Conservation (phyloP, 2,113 vertebrate species). For the Equus przewalskii region DNA sequence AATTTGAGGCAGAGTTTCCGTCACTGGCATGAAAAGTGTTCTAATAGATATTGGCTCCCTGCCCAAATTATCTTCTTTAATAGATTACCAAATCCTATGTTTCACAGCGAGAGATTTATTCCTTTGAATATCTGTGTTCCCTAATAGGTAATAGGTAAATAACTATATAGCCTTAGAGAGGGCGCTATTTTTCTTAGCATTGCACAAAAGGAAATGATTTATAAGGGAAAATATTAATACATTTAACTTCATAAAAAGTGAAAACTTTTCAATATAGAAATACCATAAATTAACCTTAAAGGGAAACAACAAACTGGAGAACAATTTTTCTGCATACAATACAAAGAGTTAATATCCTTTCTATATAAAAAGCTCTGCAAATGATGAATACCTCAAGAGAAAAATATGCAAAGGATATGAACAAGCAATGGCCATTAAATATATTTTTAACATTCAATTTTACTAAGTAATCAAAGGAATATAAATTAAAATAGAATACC, state of each 20-base stretch:
- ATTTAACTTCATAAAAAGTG: background rate
- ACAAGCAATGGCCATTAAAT: background rate
- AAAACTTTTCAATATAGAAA: background rate
- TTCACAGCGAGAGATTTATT: background rate
- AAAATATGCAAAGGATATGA: constrained; percentile 17
- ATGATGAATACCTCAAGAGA: background rate
- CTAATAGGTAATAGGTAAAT: background rate
- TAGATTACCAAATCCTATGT: background rate
- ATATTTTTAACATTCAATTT: background rate
- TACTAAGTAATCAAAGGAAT: background rate
- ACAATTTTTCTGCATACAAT: background rate
- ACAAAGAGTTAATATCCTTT: background rate
- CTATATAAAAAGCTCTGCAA: constrained; percentile 14
- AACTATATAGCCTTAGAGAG: background rate
- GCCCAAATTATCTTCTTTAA: constrained; percentile 4
- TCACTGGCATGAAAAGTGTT: background rate
- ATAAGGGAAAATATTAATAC: background rate
- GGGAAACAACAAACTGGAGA: background rate
- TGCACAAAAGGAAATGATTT: background rate
- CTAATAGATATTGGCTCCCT: background rate
- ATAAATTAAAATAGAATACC: background rate
- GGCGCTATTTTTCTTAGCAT: background rate
- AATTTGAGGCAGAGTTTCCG: background rate
- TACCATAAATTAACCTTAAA: background rate
- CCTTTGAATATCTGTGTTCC: background rate